Evolutionary conservation across 2,113 vertebrate genomes (phyloP).

Genomic region (Cottus gobio): DNA sequence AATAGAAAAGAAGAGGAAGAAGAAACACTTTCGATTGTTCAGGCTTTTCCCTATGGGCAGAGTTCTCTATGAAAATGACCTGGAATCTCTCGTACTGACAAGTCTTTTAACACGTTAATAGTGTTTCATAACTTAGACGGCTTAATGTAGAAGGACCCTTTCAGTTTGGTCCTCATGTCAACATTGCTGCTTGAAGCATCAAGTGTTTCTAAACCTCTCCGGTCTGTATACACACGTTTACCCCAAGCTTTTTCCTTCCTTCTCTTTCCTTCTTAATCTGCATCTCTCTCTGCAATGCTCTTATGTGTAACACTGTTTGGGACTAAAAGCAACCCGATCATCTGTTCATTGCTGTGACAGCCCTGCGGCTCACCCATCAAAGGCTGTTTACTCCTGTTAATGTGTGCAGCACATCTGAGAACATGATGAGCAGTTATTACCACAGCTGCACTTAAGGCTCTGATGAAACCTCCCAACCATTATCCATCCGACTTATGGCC

Average conservation of each 20-base stretch:
- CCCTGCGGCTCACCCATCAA: constrained; percentile 61
- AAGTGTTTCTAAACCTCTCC: constrained; percentile 21
- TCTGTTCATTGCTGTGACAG: constrained; percentile 50
- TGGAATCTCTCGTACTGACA: neutral
- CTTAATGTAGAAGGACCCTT: neutral
- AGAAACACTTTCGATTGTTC: neutral
- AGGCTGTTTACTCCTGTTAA: constrained; percentile 55
- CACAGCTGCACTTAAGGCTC: constrained; percentile 20
- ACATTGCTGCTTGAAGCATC: constrained; percentile 10
- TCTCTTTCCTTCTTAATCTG: constrained; percentile 8
- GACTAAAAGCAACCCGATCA: constrained; percentile 41
- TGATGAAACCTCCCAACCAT: constrained; percentile 24
- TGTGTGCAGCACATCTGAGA: constrained; percentile 52
- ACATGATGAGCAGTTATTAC: constrained; percentile 52
- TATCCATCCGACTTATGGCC: constrained; percentile 13
- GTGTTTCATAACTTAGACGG: neutral
- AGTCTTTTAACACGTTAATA: neutral
- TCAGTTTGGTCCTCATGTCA: neutral
- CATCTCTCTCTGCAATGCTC: constrained; percentile 12
- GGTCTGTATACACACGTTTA: constrained; percentile 13
- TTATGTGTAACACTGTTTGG: constrained; percentile 53
- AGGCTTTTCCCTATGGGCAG: neutral
- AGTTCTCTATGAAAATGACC: neutral
- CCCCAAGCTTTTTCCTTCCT: neutral
- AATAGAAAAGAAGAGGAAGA: neutral